Evolutionary conservation across 2,888 invertebrate species (phyloP).

Genomic region (Dasypolia templi): DNA sequence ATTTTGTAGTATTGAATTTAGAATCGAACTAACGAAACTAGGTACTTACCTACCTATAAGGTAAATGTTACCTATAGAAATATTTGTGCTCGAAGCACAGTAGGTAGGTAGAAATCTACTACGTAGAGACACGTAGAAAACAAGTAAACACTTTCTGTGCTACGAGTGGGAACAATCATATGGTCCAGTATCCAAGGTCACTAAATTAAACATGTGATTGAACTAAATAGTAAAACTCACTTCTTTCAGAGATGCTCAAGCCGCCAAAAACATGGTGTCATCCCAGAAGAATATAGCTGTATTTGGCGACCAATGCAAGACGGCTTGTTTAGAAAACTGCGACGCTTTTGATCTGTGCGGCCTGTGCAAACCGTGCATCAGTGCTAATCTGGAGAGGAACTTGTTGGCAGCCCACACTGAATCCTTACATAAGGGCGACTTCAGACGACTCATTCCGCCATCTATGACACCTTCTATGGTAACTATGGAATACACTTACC

Average conservation of each 20-base stretch:
- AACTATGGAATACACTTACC: slow-evolving; percentile 2
- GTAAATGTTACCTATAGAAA: too few relatives aligned
- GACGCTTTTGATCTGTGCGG: slow-evolving; percentile 91
- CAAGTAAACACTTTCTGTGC: slow-evolving; percentile 1
- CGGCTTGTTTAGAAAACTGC: slow-evolving; percentile 90
- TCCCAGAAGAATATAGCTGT: slow-evolving; percentile 95
- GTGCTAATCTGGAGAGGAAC: slow-evolving; percentile 88
- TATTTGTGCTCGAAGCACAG: too few relatives aligned
- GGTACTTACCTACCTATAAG: too few relatives aligned
- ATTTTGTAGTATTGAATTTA: too few relatives aligned
- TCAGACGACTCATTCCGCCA: slow-evolving; percentile 95
- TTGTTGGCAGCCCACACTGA: slow-evolving; percentile 94
- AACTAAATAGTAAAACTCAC: neutral
- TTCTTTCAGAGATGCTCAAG: slow-evolving; percentile 81
- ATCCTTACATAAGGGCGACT: slow-evolving; percentile 94
- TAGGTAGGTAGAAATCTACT: too few relatives aligned
- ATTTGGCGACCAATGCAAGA: slow-evolving; percentile 92
- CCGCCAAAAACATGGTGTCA: slow-evolving; percentile 92
- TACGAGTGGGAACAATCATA: neutral
- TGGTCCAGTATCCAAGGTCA: neutral
- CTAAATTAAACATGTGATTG: neutral
- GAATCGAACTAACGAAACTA: too few relatives aligned
- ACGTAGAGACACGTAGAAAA: too few relatives aligned
- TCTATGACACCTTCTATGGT: slow-evolving; percentile 85
- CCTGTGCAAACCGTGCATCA: slow-evolving; percentile 95